Evolutionary conservation across 2,113 vertebrate genomes (phyloP).

Genomic region (Vidua macroura): DNA sequence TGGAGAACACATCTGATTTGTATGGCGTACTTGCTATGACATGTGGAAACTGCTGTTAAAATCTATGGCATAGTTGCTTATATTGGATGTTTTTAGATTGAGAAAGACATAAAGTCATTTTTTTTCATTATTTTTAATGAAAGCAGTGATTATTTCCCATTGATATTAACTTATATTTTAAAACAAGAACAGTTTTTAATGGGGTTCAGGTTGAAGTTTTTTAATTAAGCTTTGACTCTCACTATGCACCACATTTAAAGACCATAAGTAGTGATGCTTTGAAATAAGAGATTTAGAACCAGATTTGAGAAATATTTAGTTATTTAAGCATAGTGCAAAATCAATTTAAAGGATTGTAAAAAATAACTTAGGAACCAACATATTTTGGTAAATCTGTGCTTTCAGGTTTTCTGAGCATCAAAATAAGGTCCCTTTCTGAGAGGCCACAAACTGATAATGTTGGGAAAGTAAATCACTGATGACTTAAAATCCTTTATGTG

Average conservation of each 20-base stretch:
- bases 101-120: background rate
- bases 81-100: background rate
- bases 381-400: background rate
- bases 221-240: background rate
- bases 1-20: background rate
- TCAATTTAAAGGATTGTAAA: background rate
- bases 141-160: background rate
- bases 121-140: background rate
- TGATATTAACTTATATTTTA: background rate
- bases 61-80: background rate
- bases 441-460: background rate
- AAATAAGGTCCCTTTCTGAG: background rate
- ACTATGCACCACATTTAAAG: background rate
- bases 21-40: background rate
- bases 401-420: background rate
- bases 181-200: background rate
- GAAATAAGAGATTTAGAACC: background rate
- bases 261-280: background rate
- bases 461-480: background rate
- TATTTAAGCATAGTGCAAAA: background rate
- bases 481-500: background rate
- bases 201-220: background rate
- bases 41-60: background rate
- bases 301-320: background rate
- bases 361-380: background rate